Evolutionary conservation across 2,113 vertebrate species (phyloP).

Genomic region (Cercopithecus mona): DNA sequence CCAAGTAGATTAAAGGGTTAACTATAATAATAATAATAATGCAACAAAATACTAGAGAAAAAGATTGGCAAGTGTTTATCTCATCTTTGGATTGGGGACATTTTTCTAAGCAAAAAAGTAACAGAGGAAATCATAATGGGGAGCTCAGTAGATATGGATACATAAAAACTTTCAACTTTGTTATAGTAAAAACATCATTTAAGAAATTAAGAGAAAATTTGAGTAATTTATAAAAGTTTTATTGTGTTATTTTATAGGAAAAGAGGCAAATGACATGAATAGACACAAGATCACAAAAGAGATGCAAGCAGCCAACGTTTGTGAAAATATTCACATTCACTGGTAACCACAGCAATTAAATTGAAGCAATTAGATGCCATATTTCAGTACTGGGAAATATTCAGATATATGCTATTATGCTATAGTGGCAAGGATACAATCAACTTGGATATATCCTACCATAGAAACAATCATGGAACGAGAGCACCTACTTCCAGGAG

Average conservation of each 20-base stretch:
- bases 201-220: not conserved
- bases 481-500: not conserved
- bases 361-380: not conserved
- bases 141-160: not conserved
- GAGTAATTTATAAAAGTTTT: not conserved
- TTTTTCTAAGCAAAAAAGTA: not conserved
- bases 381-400: not conserved
- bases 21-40: not conserved
- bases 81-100: not conserved
- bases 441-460: not conserved
- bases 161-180: not conserved
- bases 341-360: not conserved
- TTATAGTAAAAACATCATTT: not conserved
- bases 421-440: not conserved
- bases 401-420: not conserved
- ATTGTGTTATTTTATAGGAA: not conserved
- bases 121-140: not conserved
- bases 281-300: not conserved
- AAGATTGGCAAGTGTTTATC: not conserved
- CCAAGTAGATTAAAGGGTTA: not conserved
- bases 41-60: not conserved
- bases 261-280: not conserved
- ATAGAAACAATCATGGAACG: not conserved
- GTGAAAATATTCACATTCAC: not conserved
- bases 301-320: not conserved